Evolutionary conservation across 2,113 vertebrate species (phyloP).

Genomic region (Antennarius striatus): DNA sequence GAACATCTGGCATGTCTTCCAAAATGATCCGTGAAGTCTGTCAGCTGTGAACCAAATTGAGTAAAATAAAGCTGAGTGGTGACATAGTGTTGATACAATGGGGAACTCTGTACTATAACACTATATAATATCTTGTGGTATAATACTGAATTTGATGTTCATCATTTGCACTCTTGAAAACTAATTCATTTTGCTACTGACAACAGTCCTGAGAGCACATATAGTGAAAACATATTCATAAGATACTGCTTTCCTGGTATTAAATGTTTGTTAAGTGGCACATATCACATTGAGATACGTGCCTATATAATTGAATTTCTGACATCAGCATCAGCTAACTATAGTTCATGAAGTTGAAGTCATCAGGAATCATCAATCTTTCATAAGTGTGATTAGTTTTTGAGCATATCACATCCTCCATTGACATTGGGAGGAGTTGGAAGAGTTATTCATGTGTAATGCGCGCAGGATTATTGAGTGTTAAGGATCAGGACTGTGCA

Average conservation of each 20-base stretch:
- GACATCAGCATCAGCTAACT: slow-evolving; percentile 2
- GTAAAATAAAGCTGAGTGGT: too few relatives aligned
- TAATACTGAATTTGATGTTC: too few relatives aligned
- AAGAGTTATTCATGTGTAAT: slow-evolving; percentile 7
- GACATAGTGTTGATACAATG: too few relatives aligned
- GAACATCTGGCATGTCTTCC: too few relatives aligned
- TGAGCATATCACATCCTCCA: slow-evolving; percentile 11
- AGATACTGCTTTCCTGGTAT: slow-evolving; percentile 1
- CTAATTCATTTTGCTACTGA: too few relatives aligned
- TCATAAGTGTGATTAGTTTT: slow-evolving; percentile 28
- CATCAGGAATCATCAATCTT: slow-evolving; percentile 13
- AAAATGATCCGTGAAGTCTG: too few relatives aligned
- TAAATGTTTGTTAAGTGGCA: slow-evolving; percentile 38
- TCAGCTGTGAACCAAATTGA: too few relatives aligned
- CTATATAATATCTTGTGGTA: too few relatives aligned
- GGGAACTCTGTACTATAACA: too few relatives aligned
- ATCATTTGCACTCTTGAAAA: too few relatives aligned
- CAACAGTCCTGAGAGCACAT: too few relatives aligned
- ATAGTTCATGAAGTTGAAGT: slow-evolving; percentile 23
- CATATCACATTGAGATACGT: slow-evolving; percentile 21
- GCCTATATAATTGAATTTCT: slow-evolving; percentile 12
- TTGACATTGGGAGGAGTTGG: slow-evolving; percentile 13
- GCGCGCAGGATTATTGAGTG: slow-evolving; percentile 10
- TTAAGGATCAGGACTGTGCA: slow-evolving; percentile 26
- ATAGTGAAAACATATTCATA: too few relatives aligned